Evolutionary conservation across 1,140 invertebrate genomes (phyloP).

Genomic region (Eriocheir sinensis): DNA sequence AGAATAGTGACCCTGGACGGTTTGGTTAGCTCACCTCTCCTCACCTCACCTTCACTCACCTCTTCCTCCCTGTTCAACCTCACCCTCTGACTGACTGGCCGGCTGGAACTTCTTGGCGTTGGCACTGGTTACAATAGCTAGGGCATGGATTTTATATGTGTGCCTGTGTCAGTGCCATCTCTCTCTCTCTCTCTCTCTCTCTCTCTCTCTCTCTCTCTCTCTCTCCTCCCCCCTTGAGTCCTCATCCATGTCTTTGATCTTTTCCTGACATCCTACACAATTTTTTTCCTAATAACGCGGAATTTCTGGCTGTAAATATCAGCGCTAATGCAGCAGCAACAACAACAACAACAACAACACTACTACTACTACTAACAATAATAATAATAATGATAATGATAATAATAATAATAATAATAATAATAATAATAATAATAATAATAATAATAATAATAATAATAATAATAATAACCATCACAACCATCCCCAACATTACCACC

Average conservation of each 20-base stretch:
- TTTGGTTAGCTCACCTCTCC: no score
- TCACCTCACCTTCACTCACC: no score
- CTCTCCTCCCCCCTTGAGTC: neutral
- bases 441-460: conserved; percentile 27
- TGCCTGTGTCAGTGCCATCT: neutral
- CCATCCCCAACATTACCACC: neutral
- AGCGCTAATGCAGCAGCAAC: neutral
- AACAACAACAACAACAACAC: neutral
- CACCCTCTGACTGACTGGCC: no score
- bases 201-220: conserved; percentile 14
- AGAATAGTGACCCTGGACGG: no score
- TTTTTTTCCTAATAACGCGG: no score
- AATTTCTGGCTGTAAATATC: no score
- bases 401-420: neutral
- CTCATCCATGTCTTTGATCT: no score
- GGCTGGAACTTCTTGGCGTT: no score
- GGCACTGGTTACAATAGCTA: no score
- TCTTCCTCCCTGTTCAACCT: no score
- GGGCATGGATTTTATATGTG: neutral
- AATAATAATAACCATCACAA: neutral
- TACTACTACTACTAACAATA: neutral
- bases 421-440: conserved; percentile 29
- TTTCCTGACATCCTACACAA: no score
- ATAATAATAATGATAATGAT: neutral
- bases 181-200: conserved; percentile 14